These are phyloP conservation scores for Syngnathus acus DNA, from an alignment of 2,797 vertebrate genomes.

Conservation along the genomic window DNA sequence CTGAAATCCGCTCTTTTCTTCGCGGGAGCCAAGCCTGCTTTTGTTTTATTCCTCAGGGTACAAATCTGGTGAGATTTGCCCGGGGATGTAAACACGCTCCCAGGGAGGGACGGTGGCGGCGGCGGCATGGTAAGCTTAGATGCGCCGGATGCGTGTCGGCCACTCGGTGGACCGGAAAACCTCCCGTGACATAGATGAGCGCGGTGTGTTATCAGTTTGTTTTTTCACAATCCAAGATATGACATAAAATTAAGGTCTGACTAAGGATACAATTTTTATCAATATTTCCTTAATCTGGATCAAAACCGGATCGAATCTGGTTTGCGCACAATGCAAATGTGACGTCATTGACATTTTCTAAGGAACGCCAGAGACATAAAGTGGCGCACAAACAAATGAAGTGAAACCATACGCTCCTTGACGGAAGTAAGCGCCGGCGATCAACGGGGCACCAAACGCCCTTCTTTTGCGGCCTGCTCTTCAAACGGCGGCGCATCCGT, in stretches of 20 bases:
- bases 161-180: not conserved
- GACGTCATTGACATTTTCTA: not conserved
- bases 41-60: constrained; percentile 50
- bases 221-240: not conserved
- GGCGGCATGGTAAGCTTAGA: not conserved
- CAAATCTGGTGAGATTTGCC: constrained; percentile 29
- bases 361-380: not conserved
- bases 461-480: constrained; percentile 28
- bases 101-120: not conserved
- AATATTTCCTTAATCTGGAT: not conserved
- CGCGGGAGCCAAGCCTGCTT: constrained; percentile 43
- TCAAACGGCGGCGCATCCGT: constrained; percentile 53
- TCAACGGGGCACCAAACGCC: not conserved
- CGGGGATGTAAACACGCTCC: constrained; percentile 30
- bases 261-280: not conserved
- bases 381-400: not conserved
- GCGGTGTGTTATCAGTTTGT: not conserved
- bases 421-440: not conserved
- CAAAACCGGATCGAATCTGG: not conserved
- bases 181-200: not conserved
- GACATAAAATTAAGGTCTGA: too few species aligned
- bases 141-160: not conserved
- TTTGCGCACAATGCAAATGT: not conserved
- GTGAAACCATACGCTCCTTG: constrained; percentile 1
- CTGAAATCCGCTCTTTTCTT: constrained; percentile 32